These are phyloP conservation scores for Melipona quadrifasciata DNA, from an alignment of 1,140 invertebrate species.

Conservation along the genomic window DNA sequence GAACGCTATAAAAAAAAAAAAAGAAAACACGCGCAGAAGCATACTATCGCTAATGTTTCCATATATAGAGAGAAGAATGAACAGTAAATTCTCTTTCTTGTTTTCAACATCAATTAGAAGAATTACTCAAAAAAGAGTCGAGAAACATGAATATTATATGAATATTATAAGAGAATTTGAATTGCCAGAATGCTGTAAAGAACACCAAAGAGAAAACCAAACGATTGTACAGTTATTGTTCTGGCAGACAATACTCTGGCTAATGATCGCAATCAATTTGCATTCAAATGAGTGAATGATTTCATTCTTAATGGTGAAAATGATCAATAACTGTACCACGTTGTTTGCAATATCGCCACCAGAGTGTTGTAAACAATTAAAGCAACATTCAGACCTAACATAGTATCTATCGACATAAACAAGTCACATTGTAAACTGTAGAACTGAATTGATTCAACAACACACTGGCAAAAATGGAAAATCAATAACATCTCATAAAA, in stretches of 20 bases:
- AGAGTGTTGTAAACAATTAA: slow-evolving; percentile 50
- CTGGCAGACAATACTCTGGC: not conserved
- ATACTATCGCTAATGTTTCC: slow-evolving; percentile 19
- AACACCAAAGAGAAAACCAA: slow-evolving; percentile 25
- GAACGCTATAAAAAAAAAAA: slow-evolving; percentile 7
- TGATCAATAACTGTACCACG: slow-evolving; percentile 38
- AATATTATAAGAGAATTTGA: not conserved
- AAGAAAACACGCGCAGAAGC: slow-evolving; percentile 15
- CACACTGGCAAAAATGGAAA: slow-evolving; percentile 14
- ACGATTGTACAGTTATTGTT: slow-evolving; percentile 32
- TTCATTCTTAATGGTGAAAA: not conserved
- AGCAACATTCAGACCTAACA: slow-evolving; percentile 57
- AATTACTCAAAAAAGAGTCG: not conserved
- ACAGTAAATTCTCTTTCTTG: not conserved
- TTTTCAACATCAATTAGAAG: slow-evolving; percentile 24
- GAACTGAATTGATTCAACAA: slow-evolving; percentile 16
- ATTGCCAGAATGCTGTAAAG: not conserved
- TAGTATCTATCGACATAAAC: slow-evolving; percentile 36
- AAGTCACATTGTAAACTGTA: slow-evolving; percentile 13
- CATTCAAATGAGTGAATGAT: not conserved
- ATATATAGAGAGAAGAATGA: not conserved
- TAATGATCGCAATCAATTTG: not conserved
- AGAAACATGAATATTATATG: not conserved
- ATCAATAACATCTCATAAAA: slow-evolving; percentile 13
- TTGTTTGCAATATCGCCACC: slow-evolving; percentile 5